phyloP scores from a whole-genome alignment of 2,113 vertebrate genomes.

The Nasalis larvatus region DNA sequence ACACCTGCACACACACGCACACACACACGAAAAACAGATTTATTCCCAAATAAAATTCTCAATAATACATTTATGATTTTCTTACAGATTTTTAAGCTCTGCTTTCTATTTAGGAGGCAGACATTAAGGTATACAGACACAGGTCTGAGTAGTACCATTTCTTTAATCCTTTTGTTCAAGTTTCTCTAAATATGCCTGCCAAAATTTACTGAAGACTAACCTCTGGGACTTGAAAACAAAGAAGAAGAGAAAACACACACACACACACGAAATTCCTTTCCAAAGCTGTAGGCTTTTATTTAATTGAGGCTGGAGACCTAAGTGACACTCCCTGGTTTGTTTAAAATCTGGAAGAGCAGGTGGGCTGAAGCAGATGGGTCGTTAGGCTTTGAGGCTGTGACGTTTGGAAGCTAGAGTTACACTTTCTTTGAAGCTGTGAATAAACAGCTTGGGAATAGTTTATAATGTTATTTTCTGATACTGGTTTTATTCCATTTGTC shows the following conservation, averaged over 20 bases:
- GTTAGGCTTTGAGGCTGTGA: slow-evolving; percentile 13
- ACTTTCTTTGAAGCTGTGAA: slow-evolving; percentile 53
- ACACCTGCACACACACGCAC: fast-evolving
- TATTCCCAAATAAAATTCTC: slow-evolving; percentile 6
- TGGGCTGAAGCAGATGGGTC: background rate
- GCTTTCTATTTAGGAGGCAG: background rate
- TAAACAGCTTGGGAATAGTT: slow-evolving; percentile 26
- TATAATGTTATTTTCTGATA: slow-evolving; percentile 11
- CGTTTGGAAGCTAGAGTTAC: slow-evolving; percentile 14
- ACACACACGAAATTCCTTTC: background rate
- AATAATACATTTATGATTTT: background rate
- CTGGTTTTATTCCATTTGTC: slow-evolving; percentile 10
- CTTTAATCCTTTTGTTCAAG: slow-evolving; percentile 37
- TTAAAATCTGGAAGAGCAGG: background rate
- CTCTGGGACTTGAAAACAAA: slow-evolving; percentile 7
- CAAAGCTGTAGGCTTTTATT: background rate
- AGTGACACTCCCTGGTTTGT: background rate
- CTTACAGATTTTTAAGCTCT: background rate
- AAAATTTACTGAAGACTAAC: slow-evolving; percentile 18
- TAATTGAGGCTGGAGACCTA: slow-evolving; percentile 5
- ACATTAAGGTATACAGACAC: background rate
- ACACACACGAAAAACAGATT: background rate
- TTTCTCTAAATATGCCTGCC: slow-evolving; percentile 22
- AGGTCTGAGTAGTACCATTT: background rate
- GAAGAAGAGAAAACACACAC: background rate